Percentiles rank a stretch among this genome's conserved stretches.
Conservation (phyloP, 2,797 vertebrate species). For the Liparis tanakae region DNA sequence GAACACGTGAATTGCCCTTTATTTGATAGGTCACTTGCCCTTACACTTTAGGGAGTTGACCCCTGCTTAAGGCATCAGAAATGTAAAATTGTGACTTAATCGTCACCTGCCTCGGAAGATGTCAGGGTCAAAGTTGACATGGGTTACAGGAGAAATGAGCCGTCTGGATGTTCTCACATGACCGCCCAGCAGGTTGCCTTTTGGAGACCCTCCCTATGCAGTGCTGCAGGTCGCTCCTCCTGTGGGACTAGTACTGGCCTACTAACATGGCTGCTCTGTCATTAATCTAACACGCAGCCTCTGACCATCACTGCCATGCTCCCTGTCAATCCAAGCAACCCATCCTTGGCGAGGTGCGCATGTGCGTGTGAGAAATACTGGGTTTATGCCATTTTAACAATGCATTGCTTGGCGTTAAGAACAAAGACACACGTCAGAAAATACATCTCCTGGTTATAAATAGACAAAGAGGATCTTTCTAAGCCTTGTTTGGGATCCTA, state of each 20-base stretch:
- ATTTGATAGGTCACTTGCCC: conserved; percentile 32
- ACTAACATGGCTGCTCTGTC: conserved; percentile 73
- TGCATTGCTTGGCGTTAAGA: conserved; percentile 72
- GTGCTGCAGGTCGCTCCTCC: conserved; percentile 49
- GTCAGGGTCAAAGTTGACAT: conserved; percentile 70
- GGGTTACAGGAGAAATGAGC: conserved; percentile 71
- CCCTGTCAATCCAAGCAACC: conserved; percentile 70
- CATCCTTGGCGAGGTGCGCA: conserved; percentile 55
- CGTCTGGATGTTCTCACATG: conserved; percentile 62
- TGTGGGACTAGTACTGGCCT: conserved; percentile 36
- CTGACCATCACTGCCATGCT: conserved; percentile 58
- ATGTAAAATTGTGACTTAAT: conserved; percentile 61
- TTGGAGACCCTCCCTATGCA: conserved; percentile 67
- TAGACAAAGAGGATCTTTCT: conserved; percentile 73
- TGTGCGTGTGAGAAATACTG: conserved; percentile 71
- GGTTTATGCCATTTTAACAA: conserved; percentile 75
- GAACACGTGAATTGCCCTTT: conserved; percentile 11
- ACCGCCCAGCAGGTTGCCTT: conserved; percentile 46
- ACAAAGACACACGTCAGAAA: conserved; percentile 66
- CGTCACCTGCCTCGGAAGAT: conserved; percentile 59
- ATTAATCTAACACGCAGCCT: conserved; percentile 73
- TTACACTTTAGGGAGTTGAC: conserved; percentile 45
- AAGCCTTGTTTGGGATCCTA: conserved; percentile 45
- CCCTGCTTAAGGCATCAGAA: conserved; percentile 46
- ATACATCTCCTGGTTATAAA: conserved; percentile 73